Percentiles rank a stretch among this genome's conserved stretches.
Evolutionary conservation across 2,797 vertebrate species (phyloP).

Genomic region (Rhinophrynus dorsalis): DNA sequence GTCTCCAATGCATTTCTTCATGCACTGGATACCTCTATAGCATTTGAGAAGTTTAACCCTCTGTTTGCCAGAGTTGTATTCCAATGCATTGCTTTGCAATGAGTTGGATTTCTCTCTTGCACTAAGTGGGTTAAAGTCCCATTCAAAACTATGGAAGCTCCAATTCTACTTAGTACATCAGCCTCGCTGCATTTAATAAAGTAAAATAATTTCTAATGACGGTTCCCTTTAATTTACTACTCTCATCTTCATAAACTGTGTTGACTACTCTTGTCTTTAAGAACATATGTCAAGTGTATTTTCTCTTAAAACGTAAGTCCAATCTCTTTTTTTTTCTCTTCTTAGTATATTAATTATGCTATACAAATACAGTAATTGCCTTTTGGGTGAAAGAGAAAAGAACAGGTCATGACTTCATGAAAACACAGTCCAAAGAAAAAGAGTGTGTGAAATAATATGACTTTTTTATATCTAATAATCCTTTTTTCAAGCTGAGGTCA

Average conservation of each 20-base stretch:
- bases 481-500: constrained; percentile 1
- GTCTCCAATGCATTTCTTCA: no score
- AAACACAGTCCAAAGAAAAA: not conserved
- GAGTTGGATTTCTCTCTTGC: no score
- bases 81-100: no score
- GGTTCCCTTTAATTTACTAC: no score
- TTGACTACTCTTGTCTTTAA: not conserved
- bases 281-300: not conserved
- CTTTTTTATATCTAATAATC: constrained; percentile 10
- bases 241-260: not conserved
- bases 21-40: no score
- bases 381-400: constrained; percentile 2
- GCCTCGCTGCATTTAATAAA: no score
- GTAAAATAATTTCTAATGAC: no score
- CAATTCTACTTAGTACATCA: no score
- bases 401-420: constrained; percentile 18
- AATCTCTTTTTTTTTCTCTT: not conserved
- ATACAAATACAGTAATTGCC: constrained; percentile 12
- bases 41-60: no score
- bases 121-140: no score
- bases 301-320: not conserved
- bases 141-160: no score
- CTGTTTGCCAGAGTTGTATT: no score
- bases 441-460: not conserved
- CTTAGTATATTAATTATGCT: not conserved